Percentiles rank a stretch among this genome's conserved stretches.
Evolutionary conservation across 2,888 invertebrate genomes (phyloP).

Genomic region (Epinotia ramella): DNA sequence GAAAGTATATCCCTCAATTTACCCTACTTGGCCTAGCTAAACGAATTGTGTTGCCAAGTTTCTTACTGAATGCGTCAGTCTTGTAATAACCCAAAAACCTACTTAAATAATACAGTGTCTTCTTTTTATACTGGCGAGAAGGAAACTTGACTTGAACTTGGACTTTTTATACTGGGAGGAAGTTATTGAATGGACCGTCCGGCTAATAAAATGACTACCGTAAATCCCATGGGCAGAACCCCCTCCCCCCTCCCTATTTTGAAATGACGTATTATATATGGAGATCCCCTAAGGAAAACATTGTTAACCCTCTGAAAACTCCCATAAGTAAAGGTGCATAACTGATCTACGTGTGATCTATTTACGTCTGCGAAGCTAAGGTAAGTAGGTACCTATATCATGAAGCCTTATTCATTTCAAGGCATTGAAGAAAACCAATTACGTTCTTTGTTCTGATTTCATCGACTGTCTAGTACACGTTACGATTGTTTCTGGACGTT

Average conservation of each 20-base stretch:
- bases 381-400: no score
- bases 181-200: no score
- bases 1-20: slow-evolving; percentile 70
- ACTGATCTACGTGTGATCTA: no score
- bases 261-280: no score
- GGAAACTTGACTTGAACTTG: no score
- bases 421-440: neutral
- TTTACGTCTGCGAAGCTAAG: no score
- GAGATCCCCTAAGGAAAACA: no score
- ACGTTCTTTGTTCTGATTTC: neutral
- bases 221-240: no score
- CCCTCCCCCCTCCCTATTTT: no score
- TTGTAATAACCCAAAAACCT: slow-evolving; percentile 47
- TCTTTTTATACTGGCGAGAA: no score
- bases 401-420: neutral
- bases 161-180: no score
- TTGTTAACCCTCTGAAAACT: neutral
- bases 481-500: neutral
- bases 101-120: neutral
- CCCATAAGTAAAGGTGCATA: neutral
- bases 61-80: slow-evolving; percentile 70
- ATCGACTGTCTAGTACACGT: neutral
- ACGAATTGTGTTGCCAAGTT: slow-evolving; percentile 72
- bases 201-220: no score
- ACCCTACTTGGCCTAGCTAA: slow-evolving; percentile 74